phyloP scores from a whole-genome alignment of 2,888 invertebrate genomes.

The Dynastes hyllus region DNA sequence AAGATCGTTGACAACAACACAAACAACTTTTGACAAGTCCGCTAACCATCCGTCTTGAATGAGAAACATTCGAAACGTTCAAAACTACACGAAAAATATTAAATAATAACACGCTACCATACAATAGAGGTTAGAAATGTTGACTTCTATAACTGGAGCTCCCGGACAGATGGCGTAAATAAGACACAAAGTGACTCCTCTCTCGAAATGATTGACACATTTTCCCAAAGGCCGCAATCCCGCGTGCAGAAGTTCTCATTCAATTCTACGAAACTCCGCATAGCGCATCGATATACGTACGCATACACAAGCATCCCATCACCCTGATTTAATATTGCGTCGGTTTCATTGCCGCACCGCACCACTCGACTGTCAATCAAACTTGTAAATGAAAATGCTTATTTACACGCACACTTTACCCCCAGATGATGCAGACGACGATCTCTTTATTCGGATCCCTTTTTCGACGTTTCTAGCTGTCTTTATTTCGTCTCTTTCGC shows the following conservation, averaged over 20 bases:
- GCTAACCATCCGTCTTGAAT: not conserved
- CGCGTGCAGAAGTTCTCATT: constrained; percentile 56
- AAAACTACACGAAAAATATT: constrained; percentile 48
- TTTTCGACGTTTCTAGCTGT: constrained; percentile 9
- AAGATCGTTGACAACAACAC: constrained; percentile 41
- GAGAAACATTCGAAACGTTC: constrained; percentile 30
- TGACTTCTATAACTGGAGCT: constrained; percentile 57
- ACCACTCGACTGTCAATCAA: constrained; percentile 57
- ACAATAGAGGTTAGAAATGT: constrained; percentile 63
- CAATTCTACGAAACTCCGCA: constrained; percentile 58
- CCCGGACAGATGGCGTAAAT: constrained; percentile 67
- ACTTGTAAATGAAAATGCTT: constrained; percentile 57
- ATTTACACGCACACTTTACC: constrained; percentile 55
- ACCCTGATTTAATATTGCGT: constrained; percentile 60
- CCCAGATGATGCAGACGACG: constrained; percentile 54
- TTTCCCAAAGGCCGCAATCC: constrained; percentile 66
- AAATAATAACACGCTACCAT: constrained; percentile 53
- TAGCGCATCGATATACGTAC: not conserved
- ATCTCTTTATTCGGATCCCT: constrained; percentile 37
- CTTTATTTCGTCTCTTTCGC: not conserved
- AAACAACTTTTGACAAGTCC: constrained; percentile 18
- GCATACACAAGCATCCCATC: constrained; percentile 39
- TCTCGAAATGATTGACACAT: constrained; percentile 67
- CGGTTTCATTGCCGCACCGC: constrained; percentile 52
- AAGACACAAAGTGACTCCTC: constrained; percentile 63